Evolutionary conservation across 2,888 invertebrate species (phyloP).

Genomic region (Agrochola lychnidis): DNA sequence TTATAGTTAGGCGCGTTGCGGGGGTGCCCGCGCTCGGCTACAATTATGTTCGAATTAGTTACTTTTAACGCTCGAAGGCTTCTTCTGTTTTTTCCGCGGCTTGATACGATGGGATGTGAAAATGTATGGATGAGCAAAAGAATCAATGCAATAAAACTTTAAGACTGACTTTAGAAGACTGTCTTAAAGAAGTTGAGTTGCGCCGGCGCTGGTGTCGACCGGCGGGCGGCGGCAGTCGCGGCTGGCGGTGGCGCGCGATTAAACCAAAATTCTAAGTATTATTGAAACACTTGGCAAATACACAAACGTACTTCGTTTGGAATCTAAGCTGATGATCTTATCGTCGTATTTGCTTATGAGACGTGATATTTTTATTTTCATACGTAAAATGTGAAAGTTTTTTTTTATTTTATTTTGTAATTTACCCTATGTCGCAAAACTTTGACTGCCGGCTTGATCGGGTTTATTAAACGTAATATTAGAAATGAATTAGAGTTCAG

Average conservation of each 20-base stretch:
- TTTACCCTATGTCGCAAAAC: constrained; percentile 54
- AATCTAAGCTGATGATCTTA: constrained; percentile 63
- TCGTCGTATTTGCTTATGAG: constrained; percentile 66
- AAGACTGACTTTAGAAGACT: constrained; percentile 90
- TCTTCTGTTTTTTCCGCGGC: constrained; percentile 76
- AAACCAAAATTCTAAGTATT: constrained; percentile 80
- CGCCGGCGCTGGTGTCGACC: constrained; percentile 48
- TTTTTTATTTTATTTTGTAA: constrained; percentile 60
- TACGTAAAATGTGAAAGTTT: constrained; percentile 75
- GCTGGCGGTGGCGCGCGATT: constrained; percentile 67
- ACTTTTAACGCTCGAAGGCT: constrained; percentile 75
- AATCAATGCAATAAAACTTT: constrained; percentile 90
- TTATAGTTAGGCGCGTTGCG: constrained; percentile 68
- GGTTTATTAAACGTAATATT: constrained; percentile 58
- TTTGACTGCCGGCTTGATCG: constrained; percentile 66
- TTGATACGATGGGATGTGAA: constrained; percentile 74
- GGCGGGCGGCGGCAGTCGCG: constrained; percentile 49
- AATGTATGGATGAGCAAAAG: constrained; percentile 79
- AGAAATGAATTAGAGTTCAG: constrained; percentile 59
- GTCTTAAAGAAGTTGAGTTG: constrained; percentile 84
- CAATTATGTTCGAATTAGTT: constrained; percentile 60
- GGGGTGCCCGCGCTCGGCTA: constrained; percentile 52
- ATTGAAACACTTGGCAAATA: constrained; percentile 64
- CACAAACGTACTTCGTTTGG: constrained; percentile 57
- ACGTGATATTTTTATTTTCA: constrained; percentile 75